A percentile compares a stretch with the other conserved stretches of the same genome.
Evolutionary conservation across 2,888 invertebrate genomes (phyloP).

Genomic region (Euclidia mi): DNA sequence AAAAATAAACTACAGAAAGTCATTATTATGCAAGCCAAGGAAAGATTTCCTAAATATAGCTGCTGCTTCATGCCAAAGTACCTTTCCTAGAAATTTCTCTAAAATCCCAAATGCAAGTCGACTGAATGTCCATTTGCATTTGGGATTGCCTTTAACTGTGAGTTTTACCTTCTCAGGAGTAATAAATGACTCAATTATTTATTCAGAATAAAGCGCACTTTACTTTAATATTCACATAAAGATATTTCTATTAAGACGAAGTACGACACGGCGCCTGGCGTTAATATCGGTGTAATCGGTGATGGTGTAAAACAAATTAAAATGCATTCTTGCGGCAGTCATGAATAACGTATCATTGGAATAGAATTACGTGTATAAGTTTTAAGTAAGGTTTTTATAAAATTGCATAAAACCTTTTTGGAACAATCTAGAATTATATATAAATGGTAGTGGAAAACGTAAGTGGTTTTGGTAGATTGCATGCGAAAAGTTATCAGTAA

Average conservation of each 20-base stretch:
- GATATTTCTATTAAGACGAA: conserved; percentile 52
- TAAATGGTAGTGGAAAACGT: no score
- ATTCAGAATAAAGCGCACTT: conserved; percentile 20
- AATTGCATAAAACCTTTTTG: no score
- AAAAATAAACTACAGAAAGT: no score
- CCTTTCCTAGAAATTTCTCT: no score
- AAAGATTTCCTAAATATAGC: no score
- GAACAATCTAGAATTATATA: no score
- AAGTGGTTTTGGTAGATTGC: no score
- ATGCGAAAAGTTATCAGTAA: no score
- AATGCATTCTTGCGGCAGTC: conserved; percentile 68
- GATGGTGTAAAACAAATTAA: conserved; percentile 72
- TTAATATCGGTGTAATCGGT: conserved; percentile 68
- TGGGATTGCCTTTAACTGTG: not conserved
- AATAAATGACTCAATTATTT: not conserved
- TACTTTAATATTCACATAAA: conserved; percentile 35
- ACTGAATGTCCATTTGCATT: no score
- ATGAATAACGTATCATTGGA: conserved; percentile 65
- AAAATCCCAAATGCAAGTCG: no score
- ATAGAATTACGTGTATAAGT: conserved; percentile 28
- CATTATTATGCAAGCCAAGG: no score
- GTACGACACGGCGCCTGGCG: conserved; percentile 43
- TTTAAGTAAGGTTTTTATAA: conserved; percentile 16
- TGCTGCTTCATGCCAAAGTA: no score
- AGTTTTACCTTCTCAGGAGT: not conserved